Evolutionary conservation across 2,888 invertebrate genomes (phyloP).

Genomic region (Agrotis exclamationis): DNA sequence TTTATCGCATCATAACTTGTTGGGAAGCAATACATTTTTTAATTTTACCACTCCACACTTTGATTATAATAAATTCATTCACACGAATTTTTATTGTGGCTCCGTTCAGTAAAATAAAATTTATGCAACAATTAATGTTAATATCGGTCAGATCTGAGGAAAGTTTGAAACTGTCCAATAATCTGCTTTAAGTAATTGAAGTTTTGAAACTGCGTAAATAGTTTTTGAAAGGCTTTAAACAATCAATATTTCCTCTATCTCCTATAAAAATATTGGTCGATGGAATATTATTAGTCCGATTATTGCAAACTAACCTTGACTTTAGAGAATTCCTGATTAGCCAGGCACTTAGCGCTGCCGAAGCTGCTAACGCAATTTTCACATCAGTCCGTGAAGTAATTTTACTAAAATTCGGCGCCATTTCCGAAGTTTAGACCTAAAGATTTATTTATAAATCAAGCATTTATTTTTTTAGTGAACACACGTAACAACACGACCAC

Average conservation of each 20-base stretch:
- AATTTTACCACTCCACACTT: not conserved
- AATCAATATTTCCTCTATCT: not conserved
- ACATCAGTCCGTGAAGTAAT: constrained; percentile 93
- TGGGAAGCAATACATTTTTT: not conserved
- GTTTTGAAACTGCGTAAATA: not conserved
- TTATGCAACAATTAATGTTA: not conserved
- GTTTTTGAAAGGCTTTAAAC: not conserved
- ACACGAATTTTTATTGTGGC: not conserved
- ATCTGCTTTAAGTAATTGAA: not conserved
- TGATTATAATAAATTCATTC: not conserved
- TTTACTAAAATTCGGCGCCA: constrained; percentile 96
- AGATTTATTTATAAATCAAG: constrained; percentile 47
- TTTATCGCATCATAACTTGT: not conserved
- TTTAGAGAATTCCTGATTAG: constrained; percentile 89
- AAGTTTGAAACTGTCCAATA: not conserved
- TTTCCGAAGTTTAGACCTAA: constrained; percentile 71
- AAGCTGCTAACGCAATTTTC: constrained; percentile 92
- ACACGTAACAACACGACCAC: constrained; percentile 56
- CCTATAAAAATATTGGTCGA: not conserved
- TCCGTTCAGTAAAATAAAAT: not conserved
- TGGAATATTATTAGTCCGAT: not conserved
- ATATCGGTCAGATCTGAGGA: not conserved
- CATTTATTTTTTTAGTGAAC: constrained; percentile 55
- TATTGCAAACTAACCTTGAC: constrained; percentile 82
- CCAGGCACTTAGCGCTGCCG: constrained; percentile 92